A percentile compares a stretch with the other conserved stretches of the same genome.
phyloP scores from a whole-genome alignment of 1,140 invertebrate species.

The Drosophila grimshawi region DNA sequence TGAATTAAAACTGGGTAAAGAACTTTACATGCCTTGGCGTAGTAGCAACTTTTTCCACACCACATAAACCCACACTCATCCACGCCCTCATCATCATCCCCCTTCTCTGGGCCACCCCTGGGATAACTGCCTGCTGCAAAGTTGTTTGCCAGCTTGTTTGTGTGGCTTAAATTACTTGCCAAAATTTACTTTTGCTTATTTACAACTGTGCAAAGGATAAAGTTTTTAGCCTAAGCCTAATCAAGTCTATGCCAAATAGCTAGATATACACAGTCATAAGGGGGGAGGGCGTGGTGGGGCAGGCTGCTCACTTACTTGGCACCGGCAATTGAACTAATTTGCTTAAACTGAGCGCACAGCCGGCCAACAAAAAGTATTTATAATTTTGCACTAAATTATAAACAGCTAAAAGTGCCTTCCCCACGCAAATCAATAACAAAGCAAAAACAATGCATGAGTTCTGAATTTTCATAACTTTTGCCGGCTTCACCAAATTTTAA shows the following conservation, averaged over 20 bases:
- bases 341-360: constrained; percentile 67
- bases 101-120: not conserved
- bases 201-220: constrained; percentile 82
- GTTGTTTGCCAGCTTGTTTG: constrained; percentile 82
- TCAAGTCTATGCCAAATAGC: constrained; percentile 67
- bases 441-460: not conserved
- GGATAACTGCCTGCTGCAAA: constrained; percentile 48
- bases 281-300: not conserved
- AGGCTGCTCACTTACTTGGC: constrained; percentile 33
- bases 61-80: not conserved
- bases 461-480: constrained; percentile 33
- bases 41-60: constrained; percentile 56
- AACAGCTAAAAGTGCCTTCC: constrained; percentile 68
- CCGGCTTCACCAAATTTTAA: constrained; percentile 55
- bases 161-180: constrained; percentile 82
- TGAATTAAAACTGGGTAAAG: constrained; percentile 82
- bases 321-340: constrained; percentile 80
- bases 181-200: constrained; percentile 83
- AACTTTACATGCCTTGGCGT: constrained; percentile 67
- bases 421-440: constrained; percentile 56
- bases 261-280: not conserved
- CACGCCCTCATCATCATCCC: not conserved
- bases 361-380: constrained; percentile 64
- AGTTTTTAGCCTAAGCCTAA: constrained; percentile 78
- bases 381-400: constrained; percentile 77